Conservation (phyloP, 1,140 invertebrate species). For the Aphelenchoides besseyi region DNA sequence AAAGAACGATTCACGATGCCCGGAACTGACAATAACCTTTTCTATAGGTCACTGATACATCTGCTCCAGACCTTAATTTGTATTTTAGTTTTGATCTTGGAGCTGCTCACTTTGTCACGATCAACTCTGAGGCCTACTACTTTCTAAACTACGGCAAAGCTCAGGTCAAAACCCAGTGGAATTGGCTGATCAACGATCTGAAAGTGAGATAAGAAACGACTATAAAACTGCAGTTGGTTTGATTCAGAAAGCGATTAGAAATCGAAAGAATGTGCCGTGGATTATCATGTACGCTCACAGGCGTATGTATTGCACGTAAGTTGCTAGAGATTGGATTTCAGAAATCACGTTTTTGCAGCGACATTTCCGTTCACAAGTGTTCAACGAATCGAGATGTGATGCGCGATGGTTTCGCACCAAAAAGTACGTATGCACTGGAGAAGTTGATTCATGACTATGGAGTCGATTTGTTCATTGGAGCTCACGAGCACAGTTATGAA, state of each 20-base stretch:
- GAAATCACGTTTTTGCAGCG: not conserved
- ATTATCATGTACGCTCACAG: constrained; percentile 85
- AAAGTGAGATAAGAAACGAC: constrained; percentile 14
- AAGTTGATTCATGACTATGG: constrained; percentile 79
- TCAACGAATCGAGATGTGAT: constrained; percentile 75
- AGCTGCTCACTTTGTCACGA: constrained; percentile 80
- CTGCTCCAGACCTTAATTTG: not conserved
- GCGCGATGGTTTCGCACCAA: constrained; percentile 79
- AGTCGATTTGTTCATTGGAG: constrained; percentile 90
- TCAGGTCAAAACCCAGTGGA: constrained; percentile 77
- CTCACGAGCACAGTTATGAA: constrained; percentile 79
- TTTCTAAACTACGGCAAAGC: constrained; percentile 73
- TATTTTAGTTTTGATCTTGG: constrained; percentile 71
- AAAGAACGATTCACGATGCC: constrained; percentile 51
- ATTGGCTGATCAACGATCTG: constrained; percentile 79
- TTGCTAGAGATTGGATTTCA: constrained; percentile 70
- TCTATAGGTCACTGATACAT: constrained; percentile 46
- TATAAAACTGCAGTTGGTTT: not conserved
- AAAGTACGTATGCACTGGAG: constrained; percentile 70
- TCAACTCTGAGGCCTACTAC: constrained; percentile 91
- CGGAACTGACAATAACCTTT: constrained; percentile 47
- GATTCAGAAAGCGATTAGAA: constrained; percentile 41
- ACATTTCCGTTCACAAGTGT: not conserved
- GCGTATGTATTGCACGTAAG: constrained; percentile 95
- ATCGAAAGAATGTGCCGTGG: constrained; percentile 71